Evolutionary conservation across 2,797 vertebrate species (phyloP).

Genomic region (Phataginus tricuspis): DNA sequence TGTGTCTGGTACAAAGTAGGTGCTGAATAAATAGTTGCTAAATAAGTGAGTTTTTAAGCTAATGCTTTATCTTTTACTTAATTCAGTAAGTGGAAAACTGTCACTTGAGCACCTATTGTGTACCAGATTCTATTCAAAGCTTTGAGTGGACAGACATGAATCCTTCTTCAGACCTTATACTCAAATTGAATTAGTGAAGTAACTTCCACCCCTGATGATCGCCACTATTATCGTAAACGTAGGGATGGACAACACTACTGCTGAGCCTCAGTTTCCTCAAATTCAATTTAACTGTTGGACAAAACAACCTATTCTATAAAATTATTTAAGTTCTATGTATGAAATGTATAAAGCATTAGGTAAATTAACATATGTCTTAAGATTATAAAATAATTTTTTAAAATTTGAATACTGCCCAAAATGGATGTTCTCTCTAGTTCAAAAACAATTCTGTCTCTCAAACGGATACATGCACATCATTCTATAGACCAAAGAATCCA

Average conservation of each 20-base stretch:
- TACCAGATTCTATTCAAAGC: background rate
- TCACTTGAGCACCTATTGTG: background rate
- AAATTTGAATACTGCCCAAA: background rate
- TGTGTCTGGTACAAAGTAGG: background rate
- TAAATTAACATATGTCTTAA: conserved; percentile 7
- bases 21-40: background rate
- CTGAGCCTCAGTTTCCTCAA: background rate
- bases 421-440: background rate
- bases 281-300: background rate
- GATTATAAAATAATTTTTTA: background rate
- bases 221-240: background rate
- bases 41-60: background rate
- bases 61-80: conserved; percentile 6
- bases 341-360: background rate
- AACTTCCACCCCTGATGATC: background rate
- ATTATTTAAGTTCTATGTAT: background rate
- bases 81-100: background rate
- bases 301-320: background rate
- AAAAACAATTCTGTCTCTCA: background rate
- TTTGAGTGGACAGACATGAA: background rate
- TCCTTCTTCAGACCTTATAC: background rate
- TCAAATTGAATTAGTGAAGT: background rate
- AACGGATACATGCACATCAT: background rate
- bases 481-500: background rate
- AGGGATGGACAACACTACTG: background rate